Conservation (phyloP, 2,888 invertebrate genomes). For the Brenthis ino region DNA sequence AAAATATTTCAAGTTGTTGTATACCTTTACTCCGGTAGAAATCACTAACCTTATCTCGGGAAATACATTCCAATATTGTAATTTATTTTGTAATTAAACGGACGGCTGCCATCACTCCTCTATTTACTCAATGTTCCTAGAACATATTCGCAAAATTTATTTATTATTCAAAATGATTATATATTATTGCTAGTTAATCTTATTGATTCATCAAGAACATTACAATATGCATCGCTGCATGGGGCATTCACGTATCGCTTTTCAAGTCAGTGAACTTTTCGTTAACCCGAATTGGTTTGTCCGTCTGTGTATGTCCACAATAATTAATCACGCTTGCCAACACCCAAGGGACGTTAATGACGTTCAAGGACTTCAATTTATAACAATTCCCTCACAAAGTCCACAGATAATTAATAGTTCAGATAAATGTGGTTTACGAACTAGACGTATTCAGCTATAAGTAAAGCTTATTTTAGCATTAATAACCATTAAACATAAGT, state of each 20-base stretch:
- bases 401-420: slow-evolving; percentile 61
- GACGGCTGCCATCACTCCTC: no score
- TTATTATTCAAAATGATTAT: no score
- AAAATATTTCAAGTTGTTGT: no score
- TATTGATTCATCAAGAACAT: slow-evolving; percentile 32
- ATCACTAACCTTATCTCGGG: no score
- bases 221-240: slow-evolving; percentile 43
- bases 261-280: slow-evolving; percentile 69
- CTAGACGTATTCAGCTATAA: slow-evolving; percentile 31
- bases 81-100: no score
- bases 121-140: no score
- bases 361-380: slow-evolving; percentile 73
- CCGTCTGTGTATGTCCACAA: slow-evolving; percentile 61
- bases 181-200: slow-evolving; percentile 11
- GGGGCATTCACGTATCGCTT: slow-evolving; percentile 40
- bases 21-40: no score
- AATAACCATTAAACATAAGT: slow-evolving; percentile 30
- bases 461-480: slow-evolving; percentile 18
- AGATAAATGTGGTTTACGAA: slow-evolving; percentile 54
- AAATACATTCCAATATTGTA: no score
- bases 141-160: no score
- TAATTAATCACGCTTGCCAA: slow-evolving; percentile 71
- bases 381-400: slow-evolving; percentile 64
- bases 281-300: slow-evolving; percentile 67
- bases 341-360: slow-evolving; percentile 67